A percentile compares a stretch with the other conserved stretches of the same genome.
These are phyloP conservation scores for Drosophila ironensis DNA, from an alignment of 1,140 invertebrate species.

Conservation along the genomic window DNA sequence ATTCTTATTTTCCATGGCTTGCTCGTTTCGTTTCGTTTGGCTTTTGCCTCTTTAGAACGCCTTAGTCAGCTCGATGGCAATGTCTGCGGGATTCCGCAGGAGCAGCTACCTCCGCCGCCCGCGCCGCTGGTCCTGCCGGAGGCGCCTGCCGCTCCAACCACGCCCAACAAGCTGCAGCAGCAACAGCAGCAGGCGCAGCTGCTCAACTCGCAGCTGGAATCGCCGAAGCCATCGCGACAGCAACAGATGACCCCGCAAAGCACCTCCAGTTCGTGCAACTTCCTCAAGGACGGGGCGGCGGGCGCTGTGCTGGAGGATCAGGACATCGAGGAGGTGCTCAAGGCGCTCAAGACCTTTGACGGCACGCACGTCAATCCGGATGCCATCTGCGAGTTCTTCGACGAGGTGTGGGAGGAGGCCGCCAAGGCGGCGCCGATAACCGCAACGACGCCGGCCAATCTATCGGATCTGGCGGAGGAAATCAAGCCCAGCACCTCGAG, in stretches of 20 bases:
- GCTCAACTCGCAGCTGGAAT: constrained; percentile 11
- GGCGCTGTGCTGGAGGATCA: constrained; percentile 71
- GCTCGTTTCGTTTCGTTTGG: no score
- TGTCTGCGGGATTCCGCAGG: constrained; percentile 21
- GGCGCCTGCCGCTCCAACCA: constrained; percentile 1
- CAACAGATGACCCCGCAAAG: constrained; percentile 60
- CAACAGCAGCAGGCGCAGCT: constrained; percentile 5
- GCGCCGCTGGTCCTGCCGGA: not conserved
- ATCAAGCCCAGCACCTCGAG: constrained; percentile 15
- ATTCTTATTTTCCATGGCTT: constrained; percentile 7
- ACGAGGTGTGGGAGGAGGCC: constrained; percentile 65
- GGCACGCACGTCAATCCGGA: constrained; percentile 58
- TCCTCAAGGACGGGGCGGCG: constrained; percentile 55
- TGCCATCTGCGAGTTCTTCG: constrained; percentile 75
- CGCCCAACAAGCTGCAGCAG: constrained; percentile 37
- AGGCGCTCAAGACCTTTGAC: constrained; percentile 77
- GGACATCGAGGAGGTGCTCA: constrained; percentile 78
- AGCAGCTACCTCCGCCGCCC: not conserved
- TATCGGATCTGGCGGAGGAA: constrained; percentile 9
- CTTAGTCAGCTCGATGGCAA: constrained; percentile 75
- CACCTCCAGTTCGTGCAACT: constrained; percentile 54
- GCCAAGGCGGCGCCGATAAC: constrained; percentile 1
- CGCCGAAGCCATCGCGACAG: constrained; percentile 9
- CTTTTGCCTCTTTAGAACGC: constrained; percentile 68
- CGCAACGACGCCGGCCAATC: not conserved